phyloP scores from a whole-genome alignment of 2,797 vertebrate species.

The Esox lucius region DNA sequence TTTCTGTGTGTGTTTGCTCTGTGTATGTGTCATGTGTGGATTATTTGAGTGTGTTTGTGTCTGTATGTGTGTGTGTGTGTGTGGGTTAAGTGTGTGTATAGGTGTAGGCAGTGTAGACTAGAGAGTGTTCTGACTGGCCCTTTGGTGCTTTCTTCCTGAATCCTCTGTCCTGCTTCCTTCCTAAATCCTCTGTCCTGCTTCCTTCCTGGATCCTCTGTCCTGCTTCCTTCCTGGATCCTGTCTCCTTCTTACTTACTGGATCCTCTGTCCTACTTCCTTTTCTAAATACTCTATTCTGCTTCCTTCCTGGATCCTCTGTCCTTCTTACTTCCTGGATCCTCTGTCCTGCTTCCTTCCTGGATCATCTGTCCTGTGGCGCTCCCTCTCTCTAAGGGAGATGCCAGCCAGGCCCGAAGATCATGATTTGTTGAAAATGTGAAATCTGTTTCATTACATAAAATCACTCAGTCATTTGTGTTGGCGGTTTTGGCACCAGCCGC shows the following conservation, averaged over 20 bases:
- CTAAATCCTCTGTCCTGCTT: no score
- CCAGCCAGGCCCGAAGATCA: conserved; percentile 51
- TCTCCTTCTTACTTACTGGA: no score
- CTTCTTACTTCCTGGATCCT: conserved; percentile 13
- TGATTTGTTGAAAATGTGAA: conserved; percentile 47
- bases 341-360: neutral
- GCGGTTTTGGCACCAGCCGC: neutral
- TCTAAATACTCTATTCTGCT: no score
- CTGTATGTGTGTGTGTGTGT: neutral
- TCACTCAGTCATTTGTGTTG: conserved; percentile 24
- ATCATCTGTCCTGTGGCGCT: neutral
- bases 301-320: neutral
- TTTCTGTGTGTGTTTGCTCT: conserved; percentile 1
- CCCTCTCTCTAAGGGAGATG: conserved; percentile 4
- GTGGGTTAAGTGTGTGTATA: neutral
- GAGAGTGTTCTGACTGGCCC: conserved; percentile 15
- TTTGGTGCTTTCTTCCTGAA: no score
- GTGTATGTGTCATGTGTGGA: conserved; percentile 3
- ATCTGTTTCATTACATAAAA: conserved; percentile 43
- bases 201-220: neutral
- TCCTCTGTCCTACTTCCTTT: no score
- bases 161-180: no score
- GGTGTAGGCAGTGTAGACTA: neutral
- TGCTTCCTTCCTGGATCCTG: neutral
- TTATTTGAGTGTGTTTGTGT: neutral